These are phyloP conservation scores for Scatophagus argus DNA, from an alignment of 2,113 vertebrate species.

Conservation along the genomic window DNA sequence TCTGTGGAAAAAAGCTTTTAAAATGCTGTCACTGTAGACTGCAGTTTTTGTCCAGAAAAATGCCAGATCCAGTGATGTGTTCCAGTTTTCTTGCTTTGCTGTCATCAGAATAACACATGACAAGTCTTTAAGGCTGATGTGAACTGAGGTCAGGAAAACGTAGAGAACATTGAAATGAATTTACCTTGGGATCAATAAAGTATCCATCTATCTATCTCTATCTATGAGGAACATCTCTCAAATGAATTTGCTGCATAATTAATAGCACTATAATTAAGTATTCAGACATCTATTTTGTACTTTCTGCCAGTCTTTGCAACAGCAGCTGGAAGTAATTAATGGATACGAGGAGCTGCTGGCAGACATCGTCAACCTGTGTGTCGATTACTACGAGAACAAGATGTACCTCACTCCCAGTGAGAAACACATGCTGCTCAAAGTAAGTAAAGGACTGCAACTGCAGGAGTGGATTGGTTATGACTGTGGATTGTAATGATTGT, in stretches of 20 bases:
- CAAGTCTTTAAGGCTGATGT: not conserved
- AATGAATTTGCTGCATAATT: not conserved
- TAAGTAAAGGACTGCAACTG: slow-evolving; percentile 63
- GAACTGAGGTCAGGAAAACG: not conserved
- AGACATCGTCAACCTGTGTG: slow-evolving; percentile 97
- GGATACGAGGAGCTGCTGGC: slow-evolving; percentile 97
- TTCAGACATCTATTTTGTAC: not conserved
- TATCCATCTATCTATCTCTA: too few species aligned
- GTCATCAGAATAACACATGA: not conserved
- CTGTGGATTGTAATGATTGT: not conserved
- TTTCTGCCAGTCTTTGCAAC: slow-evolving; percentile 90
- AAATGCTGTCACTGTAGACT: too few species aligned
- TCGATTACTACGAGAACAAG: slow-evolving; percentile 98
- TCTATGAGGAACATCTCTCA: not conserved
- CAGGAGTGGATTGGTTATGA: too few species aligned
- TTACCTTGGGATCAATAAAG: too few species aligned
- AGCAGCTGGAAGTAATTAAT: slow-evolving; percentile 96
- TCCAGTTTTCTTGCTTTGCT: not conserved
- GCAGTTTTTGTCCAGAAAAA: not conserved
- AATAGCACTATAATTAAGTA: not conserved
- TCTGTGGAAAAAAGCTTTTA: too few species aligned
- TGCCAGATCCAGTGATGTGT: not conserved
- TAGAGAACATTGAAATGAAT: not conserved
- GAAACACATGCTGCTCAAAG: slow-evolving; percentile 98
- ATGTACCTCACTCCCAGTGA: slow-evolving; percentile 97